These are phyloP conservation scores for Acrobeloides nanus DNA, from an alignment of 2,888 invertebrate species.

Conservation along the genomic window DNA sequence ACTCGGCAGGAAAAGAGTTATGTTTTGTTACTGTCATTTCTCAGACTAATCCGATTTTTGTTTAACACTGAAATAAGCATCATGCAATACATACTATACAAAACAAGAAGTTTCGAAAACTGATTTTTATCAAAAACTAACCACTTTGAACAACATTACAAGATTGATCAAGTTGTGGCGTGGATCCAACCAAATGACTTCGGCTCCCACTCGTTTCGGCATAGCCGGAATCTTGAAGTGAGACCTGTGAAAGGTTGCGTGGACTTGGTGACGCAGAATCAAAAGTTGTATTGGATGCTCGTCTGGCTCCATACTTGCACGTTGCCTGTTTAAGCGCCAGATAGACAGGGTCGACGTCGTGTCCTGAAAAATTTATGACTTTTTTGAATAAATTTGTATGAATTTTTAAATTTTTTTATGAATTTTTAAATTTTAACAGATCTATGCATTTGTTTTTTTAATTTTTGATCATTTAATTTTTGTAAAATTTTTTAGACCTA, in stretches of 20 bases:
- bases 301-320: constrained; percentile 37
- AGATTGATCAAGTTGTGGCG: constrained; percentile 46
- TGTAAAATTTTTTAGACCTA: neutral
- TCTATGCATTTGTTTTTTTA: neutral
- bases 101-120: too few species aligned
- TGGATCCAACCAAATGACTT: constrained; percentile 39
- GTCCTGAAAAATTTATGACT: constrained; percentile 16
- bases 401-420: too few species aligned
- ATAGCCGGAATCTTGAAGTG: constrained; percentile 51
- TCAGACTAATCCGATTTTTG: too few species aligned
- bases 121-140: too few species aligned
- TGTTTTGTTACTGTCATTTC: too few species aligned
- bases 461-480: neutral
- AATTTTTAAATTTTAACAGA: neutral
- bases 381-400: neutral
- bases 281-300: constrained; percentile 36
- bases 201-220: constrained; percentile 32
- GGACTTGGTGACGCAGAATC: constrained; percentile 51
- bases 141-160: constrained; percentile 20
- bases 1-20: too few species aligned
- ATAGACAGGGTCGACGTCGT: constrained; percentile 46
- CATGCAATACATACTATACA: too few species aligned
- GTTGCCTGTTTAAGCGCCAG: constrained; percentile 51
- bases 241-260: constrained; percentile 49
- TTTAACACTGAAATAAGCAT: too few species aligned